Evolutionary conservation across 2,797 vertebrate species (phyloP).

Genomic region (Myripristis murdjan): DNA sequence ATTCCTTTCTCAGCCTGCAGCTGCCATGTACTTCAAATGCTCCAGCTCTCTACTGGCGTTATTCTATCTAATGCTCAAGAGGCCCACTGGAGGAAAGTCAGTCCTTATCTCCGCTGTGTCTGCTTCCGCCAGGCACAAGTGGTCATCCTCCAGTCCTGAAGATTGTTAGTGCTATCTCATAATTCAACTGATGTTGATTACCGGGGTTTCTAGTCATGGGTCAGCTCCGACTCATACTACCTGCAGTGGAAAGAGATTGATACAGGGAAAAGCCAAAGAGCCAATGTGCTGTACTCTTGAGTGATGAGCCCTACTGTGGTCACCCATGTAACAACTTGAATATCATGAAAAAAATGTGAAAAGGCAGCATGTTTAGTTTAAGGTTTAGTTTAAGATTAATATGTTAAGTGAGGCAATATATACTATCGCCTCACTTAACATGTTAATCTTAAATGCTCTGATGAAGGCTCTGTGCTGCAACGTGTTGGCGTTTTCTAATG

Average conservation of each 20-base stretch:
- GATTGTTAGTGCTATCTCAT: conserved; percentile 17
- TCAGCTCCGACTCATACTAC: conserved; percentile 12
- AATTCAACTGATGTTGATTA: conserved; percentile 12
- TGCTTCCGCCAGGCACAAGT: conserved; percentile 23
- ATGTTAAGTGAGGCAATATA: too few relatives aligned
- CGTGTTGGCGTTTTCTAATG: too few relatives aligned
- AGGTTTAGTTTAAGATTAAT: too few relatives aligned
- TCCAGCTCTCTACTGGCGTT: conserved; percentile 7
- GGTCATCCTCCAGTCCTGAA: conserved; percentile 26
- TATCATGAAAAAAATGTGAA: too few relatives aligned
- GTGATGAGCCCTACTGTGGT: not conserved
- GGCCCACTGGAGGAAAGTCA: conserved; percentile 3
- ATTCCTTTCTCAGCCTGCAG: conserved; percentile 4
- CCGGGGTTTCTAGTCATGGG: conserved; percentile 17
- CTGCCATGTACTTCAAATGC: conserved; percentile 9
- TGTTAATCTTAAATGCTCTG: too few relatives aligned
- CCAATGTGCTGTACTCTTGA: too few relatives aligned
- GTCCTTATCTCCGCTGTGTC: conserved; percentile 30
- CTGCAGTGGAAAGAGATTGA: not conserved
- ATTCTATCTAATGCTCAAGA: conserved; percentile 16
- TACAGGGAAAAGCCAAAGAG: not conserved
- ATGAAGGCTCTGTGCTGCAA: too few relatives aligned
- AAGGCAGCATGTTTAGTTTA: too few relatives aligned
- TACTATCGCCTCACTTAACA: too few relatives aligned
- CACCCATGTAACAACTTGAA: too few relatives aligned